A percentile compares a stretch with the other conserved stretches of the same genome.
These are phyloP conservation scores for Melieria crassipennis DNA, from an alignment of 2,888 invertebrate species.

Conservation along the genomic window DNA sequence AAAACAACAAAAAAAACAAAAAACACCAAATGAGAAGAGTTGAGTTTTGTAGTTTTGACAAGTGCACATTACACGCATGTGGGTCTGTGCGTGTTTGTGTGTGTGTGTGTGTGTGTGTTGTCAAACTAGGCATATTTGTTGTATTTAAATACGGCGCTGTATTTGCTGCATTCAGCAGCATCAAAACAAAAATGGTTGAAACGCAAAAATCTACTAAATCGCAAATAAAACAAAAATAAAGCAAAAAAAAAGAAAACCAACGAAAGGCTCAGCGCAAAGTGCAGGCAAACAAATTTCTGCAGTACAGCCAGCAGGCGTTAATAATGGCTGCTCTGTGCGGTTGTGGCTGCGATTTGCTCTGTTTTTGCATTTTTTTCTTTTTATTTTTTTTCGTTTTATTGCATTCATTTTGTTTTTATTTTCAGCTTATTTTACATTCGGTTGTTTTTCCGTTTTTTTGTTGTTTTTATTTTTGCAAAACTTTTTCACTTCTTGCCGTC, in stretches of 20 bases:
- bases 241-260: not conserved
- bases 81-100: not conserved
- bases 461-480: constrained; percentile 47
- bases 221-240: not conserved
- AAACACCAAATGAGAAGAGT: constrained; percentile 6
- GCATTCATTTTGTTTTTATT: constrained; percentile 36
- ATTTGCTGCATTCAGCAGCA: no score
- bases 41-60: not conserved
- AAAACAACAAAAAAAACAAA: not conserved
- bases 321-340: constrained; percentile 44
- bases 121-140: no score
- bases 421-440: constrained; percentile 28
- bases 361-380: not conserved
- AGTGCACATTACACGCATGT: not conserved
- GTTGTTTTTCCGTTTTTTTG: constrained; percentile 43
- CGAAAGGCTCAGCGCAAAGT: constrained; percentile 21
- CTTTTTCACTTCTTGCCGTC: constrained; percentile 60
- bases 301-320: constrained; percentile 60
- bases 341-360: constrained; percentile 7
- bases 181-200: not conserved
- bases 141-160: no score
- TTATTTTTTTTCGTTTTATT: constrained; percentile 17
- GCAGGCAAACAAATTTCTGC: constrained; percentile 45
- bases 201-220: constrained; percentile 12
- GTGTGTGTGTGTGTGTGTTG: no score